Base-by-base conservation (phyloP, 2,888 invertebrate species). In the Venusia cambrica region DNA sequence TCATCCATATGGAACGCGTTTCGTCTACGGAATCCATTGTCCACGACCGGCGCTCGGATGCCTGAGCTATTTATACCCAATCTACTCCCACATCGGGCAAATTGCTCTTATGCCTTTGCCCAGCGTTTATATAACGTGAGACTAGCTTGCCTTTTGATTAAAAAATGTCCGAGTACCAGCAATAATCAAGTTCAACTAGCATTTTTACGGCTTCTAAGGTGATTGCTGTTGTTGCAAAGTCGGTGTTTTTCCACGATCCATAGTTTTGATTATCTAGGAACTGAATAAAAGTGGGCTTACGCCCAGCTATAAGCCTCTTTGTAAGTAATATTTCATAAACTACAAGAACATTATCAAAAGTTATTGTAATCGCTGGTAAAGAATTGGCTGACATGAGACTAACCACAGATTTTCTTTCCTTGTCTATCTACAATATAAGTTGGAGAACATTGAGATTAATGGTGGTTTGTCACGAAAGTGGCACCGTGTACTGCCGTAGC, bases 1-100 rank as follows among this genome's bases (percentile, higher is more conserved):
- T 73, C 75, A 80, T 80, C 80, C 83, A 83, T 83, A 85, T 81
- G 81, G 78, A 83, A 76, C 79, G 70, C 64, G 76, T 71, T 78
- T 77, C 67, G 75, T 73, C 77, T 75, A 69, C 67, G 75, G 79
- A 78, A 78, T 81, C 79, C 75, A 80, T 81, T 81, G 84, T 83
- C 81, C 80, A 73, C 67, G 69, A 54, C 58, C 64, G 52, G 48
- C 45, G 40, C 46, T 62, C 45, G 66, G 62, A 73, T 72, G 69
- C 73, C 73, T 61, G 54, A 47, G 49, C 84, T 85, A 84, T 85
- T 79, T 74, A 80, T 85, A 83, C 59, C 63, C 70, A 70, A 75
- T 74, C 75, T 65, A 67, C 66, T 64, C 53, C 62, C 51, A 62
- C 70, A 66, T 66, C 61, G 53, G 53, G 53, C 60, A 66, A 66